A percentile compares a stretch with the other conserved stretches of the same genome.
Conservation (phyloP, 2,888 invertebrate species). For the Dynastes maya region DNA sequence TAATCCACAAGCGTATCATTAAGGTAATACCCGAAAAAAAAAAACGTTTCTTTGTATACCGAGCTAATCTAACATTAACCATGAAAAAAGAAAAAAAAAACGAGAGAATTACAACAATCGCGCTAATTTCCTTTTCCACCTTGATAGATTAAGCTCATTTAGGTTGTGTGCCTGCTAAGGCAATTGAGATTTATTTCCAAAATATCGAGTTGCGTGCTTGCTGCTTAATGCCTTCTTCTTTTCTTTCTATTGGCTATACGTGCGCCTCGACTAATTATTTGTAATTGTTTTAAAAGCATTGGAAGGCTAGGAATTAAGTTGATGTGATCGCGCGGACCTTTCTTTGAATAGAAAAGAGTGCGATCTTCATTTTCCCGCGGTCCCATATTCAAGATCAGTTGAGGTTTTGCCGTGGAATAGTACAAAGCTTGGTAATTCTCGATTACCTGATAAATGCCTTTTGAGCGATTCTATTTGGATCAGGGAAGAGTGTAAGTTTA, state of each 20-base stretch:
- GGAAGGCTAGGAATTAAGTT: slow-evolving; percentile 7
- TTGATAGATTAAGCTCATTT: slow-evolving; percentile 33
- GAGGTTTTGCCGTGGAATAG: slow-evolving; percentile 27
- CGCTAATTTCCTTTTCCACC: slow-evolving; percentile 11
- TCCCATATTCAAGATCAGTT: slow-evolving; percentile 15
- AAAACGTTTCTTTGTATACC: no score
- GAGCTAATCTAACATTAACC: no score
- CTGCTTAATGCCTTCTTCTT: neutral
- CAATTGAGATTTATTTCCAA: slow-evolving; percentile 43
- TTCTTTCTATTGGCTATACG: slow-evolving; percentile 9
- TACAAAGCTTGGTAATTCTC: neutral
- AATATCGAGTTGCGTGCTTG: slow-evolving; percentile 31
- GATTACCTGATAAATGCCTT: neutral
- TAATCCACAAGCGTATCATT: no score
- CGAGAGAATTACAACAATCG: neutral
- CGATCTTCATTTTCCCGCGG: slow-evolving; percentile 4
- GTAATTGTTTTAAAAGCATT: slow-evolving; percentile 41
- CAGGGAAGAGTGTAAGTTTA: slow-evolving; percentile 4
- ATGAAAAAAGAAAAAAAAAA: neutral
- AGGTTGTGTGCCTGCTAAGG: neutral
- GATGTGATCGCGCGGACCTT: neutral
- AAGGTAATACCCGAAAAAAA: no score
- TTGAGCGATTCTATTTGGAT: neutral
- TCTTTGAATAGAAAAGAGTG: slow-evolving; percentile 18
- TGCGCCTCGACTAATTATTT: slow-evolving; percentile 20